phyloP scores from a whole-genome alignment of 2,888 invertebrate genomes.

The Torymus auratus region DNA sequence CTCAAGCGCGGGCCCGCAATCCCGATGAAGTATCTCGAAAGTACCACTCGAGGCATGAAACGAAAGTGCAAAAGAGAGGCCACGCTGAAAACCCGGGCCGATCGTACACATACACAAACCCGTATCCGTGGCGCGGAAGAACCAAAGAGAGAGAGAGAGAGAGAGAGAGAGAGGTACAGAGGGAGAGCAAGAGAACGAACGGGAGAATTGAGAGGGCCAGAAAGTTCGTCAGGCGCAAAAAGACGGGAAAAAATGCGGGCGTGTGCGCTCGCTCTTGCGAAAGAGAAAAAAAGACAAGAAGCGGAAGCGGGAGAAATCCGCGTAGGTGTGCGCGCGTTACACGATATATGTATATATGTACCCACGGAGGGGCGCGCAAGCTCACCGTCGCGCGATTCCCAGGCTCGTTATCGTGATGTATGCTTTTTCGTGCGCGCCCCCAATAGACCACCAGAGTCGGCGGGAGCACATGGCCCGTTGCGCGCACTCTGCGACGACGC shows the following conservation, averaged over 20 bases:
- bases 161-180: background rate
- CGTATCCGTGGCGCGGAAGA: background rate
- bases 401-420: slow-evolving; percentile 71
- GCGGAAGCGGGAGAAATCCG: slow-evolving; percentile 26
- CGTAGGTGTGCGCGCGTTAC: background rate
- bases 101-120: background rate
- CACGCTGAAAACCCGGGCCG: slow-evolving; percentile 11
- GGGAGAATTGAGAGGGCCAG: background rate
- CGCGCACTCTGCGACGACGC: background rate
- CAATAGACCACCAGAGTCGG: slow-evolving; percentile 44
- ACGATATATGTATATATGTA: slow-evolving; percentile 50
- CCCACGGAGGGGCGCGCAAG: background rate
- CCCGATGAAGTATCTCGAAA: slow-evolving; percentile 30
- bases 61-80: slow-evolving; percentile 20
- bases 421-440: slow-evolving; percentile 54
- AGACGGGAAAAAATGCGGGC: background rate
- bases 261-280: background rate
- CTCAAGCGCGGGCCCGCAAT: slow-evolving; percentile 15
- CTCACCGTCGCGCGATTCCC: slow-evolving; percentile 62
- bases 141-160: background rate
- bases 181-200: background rate
- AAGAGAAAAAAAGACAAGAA: slow-evolving; percentile 6
- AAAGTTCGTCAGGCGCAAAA: background rate
- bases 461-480: slow-evolving; percentile 22
- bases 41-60: slow-evolving; percentile 22